Conservation (phyloP, 2,113 vertebrate genomes). For the Corapipo altera region DNA sequence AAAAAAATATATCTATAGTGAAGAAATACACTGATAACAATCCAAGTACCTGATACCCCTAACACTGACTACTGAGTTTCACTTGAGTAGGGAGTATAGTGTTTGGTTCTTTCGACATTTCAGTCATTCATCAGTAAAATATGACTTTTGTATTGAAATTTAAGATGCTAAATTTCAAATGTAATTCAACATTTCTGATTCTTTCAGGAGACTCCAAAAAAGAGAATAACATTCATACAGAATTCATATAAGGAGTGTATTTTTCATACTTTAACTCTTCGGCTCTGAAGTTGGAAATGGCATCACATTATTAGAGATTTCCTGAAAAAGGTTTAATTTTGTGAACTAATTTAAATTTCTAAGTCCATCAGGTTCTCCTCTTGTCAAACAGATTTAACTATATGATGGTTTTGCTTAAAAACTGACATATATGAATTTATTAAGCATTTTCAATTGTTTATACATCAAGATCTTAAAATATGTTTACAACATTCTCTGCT, state of each 20-base stretch:
- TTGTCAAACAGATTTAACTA: background rate
- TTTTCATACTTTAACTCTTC: background rate
- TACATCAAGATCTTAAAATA: background rate
- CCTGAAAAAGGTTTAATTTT: background rate
- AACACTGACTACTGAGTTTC: background rate
- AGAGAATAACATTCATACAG: background rate
- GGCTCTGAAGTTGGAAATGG: background rate
- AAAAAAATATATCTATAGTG: background rate
- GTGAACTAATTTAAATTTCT: background rate
- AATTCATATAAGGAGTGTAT: background rate
- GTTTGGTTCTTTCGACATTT: background rate
- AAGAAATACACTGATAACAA: background rate
- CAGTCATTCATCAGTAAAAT: background rate
- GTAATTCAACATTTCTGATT: background rate
- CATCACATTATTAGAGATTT: background rate
- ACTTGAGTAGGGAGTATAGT: rapidly evolving
- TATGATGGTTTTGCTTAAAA: background rate
- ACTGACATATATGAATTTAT: background rate
- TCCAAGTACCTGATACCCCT: background rate
- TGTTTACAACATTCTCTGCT: background rate
- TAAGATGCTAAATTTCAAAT: background rate
- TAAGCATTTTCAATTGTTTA: background rate
- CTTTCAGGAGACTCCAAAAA: background rate
- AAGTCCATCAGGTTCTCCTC: background rate
- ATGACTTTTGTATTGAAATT: background rate